Evolutionary conservation across 2,113 vertebrate species (phyloP).

Genomic region (Platichthys stellatus): DNA sequence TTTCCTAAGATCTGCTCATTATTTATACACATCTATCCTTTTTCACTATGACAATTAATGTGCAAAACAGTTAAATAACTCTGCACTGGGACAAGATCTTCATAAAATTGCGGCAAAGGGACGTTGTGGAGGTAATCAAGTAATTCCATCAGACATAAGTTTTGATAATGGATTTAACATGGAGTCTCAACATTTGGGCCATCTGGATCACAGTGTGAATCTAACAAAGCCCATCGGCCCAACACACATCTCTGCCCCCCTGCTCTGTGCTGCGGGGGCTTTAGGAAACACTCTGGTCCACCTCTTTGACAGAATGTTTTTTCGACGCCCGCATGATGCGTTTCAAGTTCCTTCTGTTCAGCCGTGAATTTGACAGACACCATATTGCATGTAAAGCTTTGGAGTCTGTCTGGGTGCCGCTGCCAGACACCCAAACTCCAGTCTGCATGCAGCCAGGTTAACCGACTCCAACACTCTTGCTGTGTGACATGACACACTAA

Average conservation of each 20-base stretch:
- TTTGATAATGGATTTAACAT: slow-evolving; percentile 17
- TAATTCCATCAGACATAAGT: background rate
- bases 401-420: slow-evolving; percentile 51
- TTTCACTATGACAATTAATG: background rate
- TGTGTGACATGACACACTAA: slow-evolving; percentile 31
- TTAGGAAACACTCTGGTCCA: slow-evolving; percentile 40
- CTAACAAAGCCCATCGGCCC: slow-evolving; percentile 35
- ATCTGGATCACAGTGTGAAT: slow-evolving; percentile 66
- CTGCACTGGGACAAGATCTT: background rate
- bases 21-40: background rate
- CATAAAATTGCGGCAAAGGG: background rate
- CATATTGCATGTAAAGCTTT: slow-evolving; percentile 70
- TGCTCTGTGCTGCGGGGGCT: slow-evolving; percentile 1
- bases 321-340: slow-evolving; percentile 5
- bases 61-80: background rate
- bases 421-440: slow-evolving; percentile 49
- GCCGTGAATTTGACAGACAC: slow-evolving; percentile 61
- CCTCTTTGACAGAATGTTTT: slow-evolving; percentile 23
- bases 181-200: slow-evolving; percentile 22
- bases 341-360: slow-evolving; percentile 59
- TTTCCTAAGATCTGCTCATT: too few relatives aligned
- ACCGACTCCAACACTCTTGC: slow-evolving; percentile 22
- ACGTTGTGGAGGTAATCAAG: background rate
- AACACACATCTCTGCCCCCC: slow-evolving; percentile 20
- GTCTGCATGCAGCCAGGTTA: slow-evolving; percentile 33